A percentile compares a stretch with the other conserved stretches of the same genome.
phyloP scores from a whole-genome alignment of 1,140 invertebrate species.

The Drosophila virilis region DNA sequence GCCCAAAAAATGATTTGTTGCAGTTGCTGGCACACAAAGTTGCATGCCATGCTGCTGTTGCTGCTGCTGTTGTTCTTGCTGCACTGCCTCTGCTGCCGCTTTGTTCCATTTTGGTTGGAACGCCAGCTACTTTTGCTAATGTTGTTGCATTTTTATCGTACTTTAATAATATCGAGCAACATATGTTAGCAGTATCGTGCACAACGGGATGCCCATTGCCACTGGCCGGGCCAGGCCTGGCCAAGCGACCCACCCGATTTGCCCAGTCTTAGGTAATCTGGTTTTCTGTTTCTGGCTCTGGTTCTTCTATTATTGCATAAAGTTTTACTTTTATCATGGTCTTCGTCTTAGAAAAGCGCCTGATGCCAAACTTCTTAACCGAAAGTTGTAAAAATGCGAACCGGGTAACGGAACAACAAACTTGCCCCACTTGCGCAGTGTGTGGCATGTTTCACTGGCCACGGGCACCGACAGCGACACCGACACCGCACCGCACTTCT shows the following conservation, averaged over 20 bases:
- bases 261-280: background rate
- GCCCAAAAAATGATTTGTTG: slow-evolving; percentile 50
- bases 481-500: background rate
- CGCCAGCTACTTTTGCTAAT: slow-evolving; percentile 21
- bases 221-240: slow-evolving; percentile 14
- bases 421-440: slow-evolving; percentile 32
- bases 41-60: slow-evolving; percentile 31
- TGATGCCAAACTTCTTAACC: slow-evolving; percentile 61
- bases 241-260: background rate
- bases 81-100: background rate
- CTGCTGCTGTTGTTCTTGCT: background rate
- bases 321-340: slow-evolving; percentile 76
- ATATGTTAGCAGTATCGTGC: slow-evolving; percentile 76
- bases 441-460: slow-evolving; percentile 28
- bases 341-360: slow-evolving; percentile 16
- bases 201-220: slow-evolving; percentile 24
- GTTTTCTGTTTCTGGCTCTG: background rate
- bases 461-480: background rate
- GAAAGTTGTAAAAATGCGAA: slow-evolving; percentile 52
- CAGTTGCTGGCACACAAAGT: slow-evolving; percentile 26
- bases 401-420: slow-evolving; percentile 27
- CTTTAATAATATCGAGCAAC: slow-evolving; percentile 74
- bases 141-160: slow-evolving; percentile 31
- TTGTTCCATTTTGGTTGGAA: slow-evolving; percentile 30
- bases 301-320: slow-evolving; percentile 66